Base-by-base conservation (phyloP, 2,888 invertebrate genomes). In the Pollenia amentaria region DNA sequence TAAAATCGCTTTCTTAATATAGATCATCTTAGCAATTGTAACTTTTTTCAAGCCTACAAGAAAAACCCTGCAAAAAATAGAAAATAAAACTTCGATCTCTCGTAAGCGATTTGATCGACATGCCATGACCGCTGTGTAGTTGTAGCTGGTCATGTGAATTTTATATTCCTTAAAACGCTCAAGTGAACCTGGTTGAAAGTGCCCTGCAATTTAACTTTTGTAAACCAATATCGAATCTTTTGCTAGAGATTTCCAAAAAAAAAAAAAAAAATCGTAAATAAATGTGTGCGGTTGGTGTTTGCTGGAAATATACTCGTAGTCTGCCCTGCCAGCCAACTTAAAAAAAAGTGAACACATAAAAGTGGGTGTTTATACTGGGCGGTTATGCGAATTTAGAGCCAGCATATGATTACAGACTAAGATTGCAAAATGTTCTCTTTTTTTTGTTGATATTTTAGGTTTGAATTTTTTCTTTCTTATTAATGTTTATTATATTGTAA, bases 331-430 rank as follows among this genome's bases (percentile, higher is more conserved):
- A 46, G 14, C 12, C 55, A 64, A 14, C 1, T 6, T 8, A 1
- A 55, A 55, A 53, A 38, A 38, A 73, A 21, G 0, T 40, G 29
- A 69, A 60, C 62, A n/a, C 29, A 18, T 42, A 42, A 85, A 85
- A 82, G 81, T 82, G 82, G 85, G 85, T 82, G 85, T 85, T 85
- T 78, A 82, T 85, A 69, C 53, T 69, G 82, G 85, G 85, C 85
- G 81, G 81, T 82, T 77, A 85, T 82, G 82, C 82, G 85, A 85
- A 85, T 85, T 82, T 85, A 85, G 65, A 78, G 85, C 78, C 85
- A 85, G 85, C 73, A 78, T 82, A 78, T 82, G 85, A 85, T 85
- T 78, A 82, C 85, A 85, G 81, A 82, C 73, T 42, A 29, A 85
- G 85, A 85, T 85, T 85, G 82, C 72, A 85, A 84, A 82, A 77